Conservation (phyloP, 2,797 vertebrate species). For the Macropodus opercularis region DNA sequence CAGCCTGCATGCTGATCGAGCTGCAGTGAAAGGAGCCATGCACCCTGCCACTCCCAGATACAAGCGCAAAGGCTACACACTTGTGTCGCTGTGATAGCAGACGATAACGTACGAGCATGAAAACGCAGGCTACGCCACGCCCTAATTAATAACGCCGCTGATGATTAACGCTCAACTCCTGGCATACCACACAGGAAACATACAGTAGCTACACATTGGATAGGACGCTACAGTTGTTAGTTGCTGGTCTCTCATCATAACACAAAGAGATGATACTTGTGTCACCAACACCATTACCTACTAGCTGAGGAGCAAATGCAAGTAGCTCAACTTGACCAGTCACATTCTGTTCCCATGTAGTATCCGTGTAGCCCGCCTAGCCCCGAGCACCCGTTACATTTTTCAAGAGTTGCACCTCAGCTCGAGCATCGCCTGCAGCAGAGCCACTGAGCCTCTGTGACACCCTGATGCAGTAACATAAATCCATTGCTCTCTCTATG, state of each 20-base stretch:
- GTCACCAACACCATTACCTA: too few species aligned
- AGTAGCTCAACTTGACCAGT: constrained; percentile 5
- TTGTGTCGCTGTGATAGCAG: constrained; percentile 9
- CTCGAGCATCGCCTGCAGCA: constrained; percentile 25
- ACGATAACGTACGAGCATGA: not conserved
- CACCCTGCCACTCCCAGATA: constrained; percentile 78
- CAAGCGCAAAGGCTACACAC: constrained; percentile 31
- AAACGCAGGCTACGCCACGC: not conserved
- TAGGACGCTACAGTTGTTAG: too few species aligned
- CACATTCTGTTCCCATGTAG: not conserved
- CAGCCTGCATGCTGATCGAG: constrained; percentile 90
- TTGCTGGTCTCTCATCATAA: not conserved
- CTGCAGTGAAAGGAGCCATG: constrained; percentile 88
- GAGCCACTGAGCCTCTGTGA: constrained; percentile 10
- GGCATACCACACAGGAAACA: too few species aligned
- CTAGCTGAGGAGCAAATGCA: too few species aligned
- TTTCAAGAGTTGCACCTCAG: constrained; percentile 32
- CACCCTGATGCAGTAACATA: constrained; percentile 21
- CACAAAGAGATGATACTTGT: too few species aligned
- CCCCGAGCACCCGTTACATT: constrained; percentile 42
- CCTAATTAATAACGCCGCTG: not conserved
- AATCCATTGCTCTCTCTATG: constrained; percentile 30
- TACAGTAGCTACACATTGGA: too few species aligned
- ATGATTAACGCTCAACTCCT: not conserved
- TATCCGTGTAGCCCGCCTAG: constrained; percentile 7